phyloP scores from a whole-genome alignment of 2,797 vertebrate species.

The Thunnus albacares region DNA sequence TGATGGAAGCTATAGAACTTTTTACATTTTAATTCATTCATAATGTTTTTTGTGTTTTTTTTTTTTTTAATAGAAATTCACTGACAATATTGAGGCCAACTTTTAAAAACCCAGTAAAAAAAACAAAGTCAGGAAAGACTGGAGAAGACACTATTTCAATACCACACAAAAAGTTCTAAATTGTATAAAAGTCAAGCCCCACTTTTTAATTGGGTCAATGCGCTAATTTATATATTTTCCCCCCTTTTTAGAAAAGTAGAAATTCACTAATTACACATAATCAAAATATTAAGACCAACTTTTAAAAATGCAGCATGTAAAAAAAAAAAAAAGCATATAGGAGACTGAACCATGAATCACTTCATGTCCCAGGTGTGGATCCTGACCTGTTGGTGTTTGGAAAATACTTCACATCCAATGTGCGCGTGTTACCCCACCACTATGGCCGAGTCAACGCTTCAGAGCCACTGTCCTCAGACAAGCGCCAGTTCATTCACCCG shows the following conservation, averaged over 20 bases:
- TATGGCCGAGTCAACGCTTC: constrained; percentile 82
- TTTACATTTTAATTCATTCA: too few relatives aligned
- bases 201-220: too few relatives aligned
- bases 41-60: too few relatives aligned
- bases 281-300: neutral
- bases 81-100: neutral
- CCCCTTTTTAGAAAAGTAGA: neutral
- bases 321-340: neutral
- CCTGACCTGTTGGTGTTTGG: constrained; percentile 96
- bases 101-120: too few relatives aligned
- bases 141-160: too few relatives aligned
- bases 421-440: constrained; percentile 79
- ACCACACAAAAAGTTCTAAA: too few relatives aligned
- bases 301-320: neutral
- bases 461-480: constrained; percentile 80
- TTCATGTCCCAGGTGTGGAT: constrained; percentile 87
- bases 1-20: too few relatives aligned
- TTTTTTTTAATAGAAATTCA: too few relatives aligned
- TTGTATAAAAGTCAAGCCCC: too few relatives aligned
- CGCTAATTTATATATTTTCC: too few relatives aligned
- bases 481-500: constrained; percentile 82
- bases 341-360: neutral
- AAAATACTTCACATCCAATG: constrained; percentile 84
- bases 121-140: too few relatives aligned
- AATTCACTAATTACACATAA: neutral